Percentiles rank a stretch among this genome's conserved stretches.
These are phyloP conservation scores for Scaptomyza pallida DNA, from an alignment of 1,140 invertebrate species.

Conservation along the genomic window DNA sequence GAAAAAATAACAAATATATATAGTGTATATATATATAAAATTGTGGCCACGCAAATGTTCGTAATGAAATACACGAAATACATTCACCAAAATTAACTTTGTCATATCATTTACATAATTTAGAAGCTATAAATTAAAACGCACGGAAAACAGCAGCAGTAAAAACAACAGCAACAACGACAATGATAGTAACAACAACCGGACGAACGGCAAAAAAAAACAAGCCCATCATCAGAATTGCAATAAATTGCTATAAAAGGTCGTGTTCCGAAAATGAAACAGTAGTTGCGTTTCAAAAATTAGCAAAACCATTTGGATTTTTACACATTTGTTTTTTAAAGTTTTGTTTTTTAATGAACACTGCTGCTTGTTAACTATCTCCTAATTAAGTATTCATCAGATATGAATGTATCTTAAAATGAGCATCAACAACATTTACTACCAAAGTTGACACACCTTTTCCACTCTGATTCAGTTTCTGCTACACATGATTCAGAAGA, in stretches of 20 bases:
- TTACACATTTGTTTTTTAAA: not conserved
- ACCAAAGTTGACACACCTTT: not conserved
- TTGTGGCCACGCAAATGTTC: constrained; percentile 34
- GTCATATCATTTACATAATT: constrained; percentile 79
- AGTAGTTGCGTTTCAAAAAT: constrained; percentile 3
- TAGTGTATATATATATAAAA: constrained; percentile 35
- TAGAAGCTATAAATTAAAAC: constrained; percentile 74
- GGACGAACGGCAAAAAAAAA: constrained; percentile 20
- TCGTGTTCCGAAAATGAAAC: not conserved
- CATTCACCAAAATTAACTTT: constrained; percentile 72
- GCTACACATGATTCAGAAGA: not conserved
- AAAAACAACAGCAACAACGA: not conserved
- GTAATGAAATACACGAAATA: constrained; percentile 49
- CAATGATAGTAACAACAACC: constrained; percentile 9
- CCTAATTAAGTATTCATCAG: not conserved
- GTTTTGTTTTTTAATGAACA: not conserved
- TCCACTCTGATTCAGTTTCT: not conserved
- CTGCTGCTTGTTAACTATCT: not conserved
- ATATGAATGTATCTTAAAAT: not conserved
- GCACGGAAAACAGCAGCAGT: constrained; percentile 44
- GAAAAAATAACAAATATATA: constrained; percentile 43
- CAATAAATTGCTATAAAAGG: constrained; percentile 29
- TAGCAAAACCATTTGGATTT: not conserved
- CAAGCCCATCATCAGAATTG: constrained; percentile 28
- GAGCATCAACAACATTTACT: not conserved